Evolutionary conservation across 2,888 invertebrate genomes (phyloP).

Genomic region (Pachydiplax longipennis): DNA sequence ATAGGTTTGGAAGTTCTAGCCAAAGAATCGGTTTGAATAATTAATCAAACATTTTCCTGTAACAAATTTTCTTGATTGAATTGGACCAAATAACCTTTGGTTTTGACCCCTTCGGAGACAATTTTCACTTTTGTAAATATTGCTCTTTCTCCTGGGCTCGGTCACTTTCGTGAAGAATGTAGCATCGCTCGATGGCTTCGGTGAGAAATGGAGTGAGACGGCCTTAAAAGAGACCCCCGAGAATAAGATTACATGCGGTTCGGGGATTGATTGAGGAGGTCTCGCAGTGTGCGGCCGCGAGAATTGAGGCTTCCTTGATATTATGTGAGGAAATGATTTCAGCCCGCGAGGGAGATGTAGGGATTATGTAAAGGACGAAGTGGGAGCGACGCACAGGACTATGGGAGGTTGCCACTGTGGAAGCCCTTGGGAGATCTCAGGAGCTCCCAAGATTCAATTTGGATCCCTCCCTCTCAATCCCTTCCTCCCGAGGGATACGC

Average conservation of each 20-base stretch:
- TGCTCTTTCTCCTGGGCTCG: no score
- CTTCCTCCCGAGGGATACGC: neutral
- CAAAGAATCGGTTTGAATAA: no score
- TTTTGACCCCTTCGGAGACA: no score
- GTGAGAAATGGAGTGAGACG: neutral
- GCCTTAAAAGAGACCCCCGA: neutral
- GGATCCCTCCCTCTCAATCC: conserved; percentile 16
- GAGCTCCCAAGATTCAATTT: conserved; percentile 40
- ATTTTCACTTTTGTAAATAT: no score
- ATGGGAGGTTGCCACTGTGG: no score
- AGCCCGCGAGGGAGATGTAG: neutral
- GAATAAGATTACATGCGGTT: neutral
- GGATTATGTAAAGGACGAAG: neutral
- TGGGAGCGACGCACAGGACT: neutral
- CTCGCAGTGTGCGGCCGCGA: neutral
- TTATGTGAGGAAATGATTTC: conserved; percentile 30
- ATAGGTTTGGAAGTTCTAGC: no score
- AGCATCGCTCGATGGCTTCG: neutral
- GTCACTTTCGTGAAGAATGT: no score
- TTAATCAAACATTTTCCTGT: no score
- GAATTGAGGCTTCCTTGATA: conserved; percentile 33
- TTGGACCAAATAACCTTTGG: no score
- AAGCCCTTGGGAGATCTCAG: conserved; percentile 28
- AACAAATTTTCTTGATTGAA: no score
- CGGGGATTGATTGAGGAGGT: neutral